Evolutionary conservation across 2,797 vertebrate species (phyloP).

Genomic region (Phoxinus dragarum): DNA sequence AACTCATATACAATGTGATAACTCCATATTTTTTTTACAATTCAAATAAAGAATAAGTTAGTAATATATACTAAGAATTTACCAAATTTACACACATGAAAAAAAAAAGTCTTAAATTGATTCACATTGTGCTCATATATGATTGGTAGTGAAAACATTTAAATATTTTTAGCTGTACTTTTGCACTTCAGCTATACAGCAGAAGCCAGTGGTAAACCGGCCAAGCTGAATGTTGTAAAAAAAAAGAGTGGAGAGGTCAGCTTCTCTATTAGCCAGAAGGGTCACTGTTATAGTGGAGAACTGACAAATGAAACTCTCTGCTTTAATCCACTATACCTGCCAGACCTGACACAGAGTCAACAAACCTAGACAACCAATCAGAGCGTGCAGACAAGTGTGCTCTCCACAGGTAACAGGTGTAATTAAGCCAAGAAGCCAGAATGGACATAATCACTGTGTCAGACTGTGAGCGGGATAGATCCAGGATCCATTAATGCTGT

Average conservation of each 20-base stretch:
- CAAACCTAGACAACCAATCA: constrained; percentile 69
- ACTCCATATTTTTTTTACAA: not conserved
- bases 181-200: not conserved
- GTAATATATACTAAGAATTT: too few species aligned
- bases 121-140: not conserved
- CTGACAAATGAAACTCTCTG: constrained; percentile 73
- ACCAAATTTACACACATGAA: too few species aligned
- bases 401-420: constrained; percentile 69
- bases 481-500: constrained; percentile 55
- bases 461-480: constrained; percentile 60
- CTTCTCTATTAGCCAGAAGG: constrained; percentile 73
- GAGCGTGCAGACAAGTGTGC: constrained; percentile 56
- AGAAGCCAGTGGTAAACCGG: not conserved
- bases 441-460: constrained; percentile 59
- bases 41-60: not conserved
- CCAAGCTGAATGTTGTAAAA: constrained; percentile 13
- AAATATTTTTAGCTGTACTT: not conserved
- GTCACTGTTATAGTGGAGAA: constrained; percentile 65
- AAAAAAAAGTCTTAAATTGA: not conserved
- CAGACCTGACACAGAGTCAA: constrained; percentile 71
- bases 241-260: constrained; percentile 72
- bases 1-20: not conserved
- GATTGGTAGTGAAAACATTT: not conserved
- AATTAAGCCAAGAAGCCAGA: constrained; percentile 70
- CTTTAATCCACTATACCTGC: constrained; percentile 75